Evolutionary conservation across 2,113 vertebrate species (phyloP).

Genomic region (Aramus guarauna): DNA sequence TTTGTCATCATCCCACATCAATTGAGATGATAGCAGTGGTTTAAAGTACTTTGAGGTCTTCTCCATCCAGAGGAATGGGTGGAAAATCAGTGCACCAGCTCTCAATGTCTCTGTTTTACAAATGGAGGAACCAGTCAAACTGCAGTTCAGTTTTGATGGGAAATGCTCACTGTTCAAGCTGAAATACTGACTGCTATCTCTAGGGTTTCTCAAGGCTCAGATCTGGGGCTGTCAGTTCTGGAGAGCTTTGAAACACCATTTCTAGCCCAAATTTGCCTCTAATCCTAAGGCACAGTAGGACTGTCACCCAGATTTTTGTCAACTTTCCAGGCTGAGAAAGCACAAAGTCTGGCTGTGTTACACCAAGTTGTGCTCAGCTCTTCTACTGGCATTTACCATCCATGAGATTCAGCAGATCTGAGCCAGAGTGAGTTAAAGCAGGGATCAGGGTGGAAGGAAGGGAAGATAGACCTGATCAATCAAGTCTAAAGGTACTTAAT

Average conservation of each 20-base stretch:
- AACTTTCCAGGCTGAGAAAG: background rate
- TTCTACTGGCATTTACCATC: background rate
- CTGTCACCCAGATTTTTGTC: background rate
- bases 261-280: background rate
- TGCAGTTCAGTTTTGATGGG: background rate
- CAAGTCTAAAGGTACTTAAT: background rate
- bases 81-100: background rate
- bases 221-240: background rate
- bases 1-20: background rate
- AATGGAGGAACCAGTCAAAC: background rate
- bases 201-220: background rate
- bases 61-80: background rate
- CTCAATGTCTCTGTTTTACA: background rate
- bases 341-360: background rate
- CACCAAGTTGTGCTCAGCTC: background rate
- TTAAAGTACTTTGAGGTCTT: background rate
- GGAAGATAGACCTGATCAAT: background rate
- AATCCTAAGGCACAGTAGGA: background rate
- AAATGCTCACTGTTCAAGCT: background rate
- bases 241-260: background rate
- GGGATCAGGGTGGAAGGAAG: background rate
- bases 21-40: accelerated
- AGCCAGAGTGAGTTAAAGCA: background rate
- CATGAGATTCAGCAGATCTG: background rate
- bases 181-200: background rate